Evolutionary conservation across 2,113 vertebrate species (phyloP).

Genomic region (Nesogale talazaci): DNA sequence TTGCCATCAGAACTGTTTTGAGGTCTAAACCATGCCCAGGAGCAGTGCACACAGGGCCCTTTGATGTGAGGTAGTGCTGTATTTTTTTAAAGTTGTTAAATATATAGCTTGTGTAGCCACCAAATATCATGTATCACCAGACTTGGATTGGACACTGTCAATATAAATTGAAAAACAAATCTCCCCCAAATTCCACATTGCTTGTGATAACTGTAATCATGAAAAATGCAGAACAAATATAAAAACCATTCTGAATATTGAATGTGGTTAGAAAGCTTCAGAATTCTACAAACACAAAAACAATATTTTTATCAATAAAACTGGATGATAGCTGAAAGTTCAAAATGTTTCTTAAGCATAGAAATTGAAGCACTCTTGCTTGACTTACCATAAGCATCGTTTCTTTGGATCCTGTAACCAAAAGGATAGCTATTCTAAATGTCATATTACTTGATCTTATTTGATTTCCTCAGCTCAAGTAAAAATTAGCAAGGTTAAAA

Average conservation of each 20-base stretch:
- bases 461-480: not conserved
- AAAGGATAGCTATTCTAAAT: not conserved
- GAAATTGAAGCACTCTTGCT: not conserved
- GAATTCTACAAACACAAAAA: not conserved
- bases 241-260: not conserved
- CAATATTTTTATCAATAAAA: not conserved
- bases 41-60: not conserved
- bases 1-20: not conserved
- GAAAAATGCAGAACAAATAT: not conserved
- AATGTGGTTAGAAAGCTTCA: not conserved
- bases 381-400: not conserved
- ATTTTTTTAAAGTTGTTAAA: not conserved
- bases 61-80: not conserved
- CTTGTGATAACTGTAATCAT: not conserved
- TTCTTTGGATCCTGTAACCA: not conserved
- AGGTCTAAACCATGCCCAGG: not conserved
- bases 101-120: not conserved
- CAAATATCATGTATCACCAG: not conserved
- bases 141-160: not conserved
- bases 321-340: not conserved
- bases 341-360: not conserved
- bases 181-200: not conserved
- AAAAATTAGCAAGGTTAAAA: not conserved
- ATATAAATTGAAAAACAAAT: not conserved
- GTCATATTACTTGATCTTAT: not conserved